Evolutionary conservation across 1,140 invertebrate species (phyloP).

Genomic region (Phymastichus coffea): DNA sequence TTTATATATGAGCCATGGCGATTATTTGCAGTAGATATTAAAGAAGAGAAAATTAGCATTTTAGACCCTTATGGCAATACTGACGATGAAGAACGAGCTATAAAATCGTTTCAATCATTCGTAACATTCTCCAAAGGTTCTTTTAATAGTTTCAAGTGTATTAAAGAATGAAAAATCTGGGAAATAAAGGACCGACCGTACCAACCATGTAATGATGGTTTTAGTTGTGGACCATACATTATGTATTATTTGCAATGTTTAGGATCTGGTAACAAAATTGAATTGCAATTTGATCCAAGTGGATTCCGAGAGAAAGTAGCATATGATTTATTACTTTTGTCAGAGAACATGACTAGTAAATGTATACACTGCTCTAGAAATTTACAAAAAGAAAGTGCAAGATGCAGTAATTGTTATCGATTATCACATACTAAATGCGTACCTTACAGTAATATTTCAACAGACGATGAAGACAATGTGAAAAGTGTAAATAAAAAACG

Average conservation of each 20-base stretch:
- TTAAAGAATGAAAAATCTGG: neutral
- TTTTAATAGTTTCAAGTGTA: no score
- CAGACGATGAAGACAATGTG: no score
- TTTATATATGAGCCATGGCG: constrained; percentile 14
- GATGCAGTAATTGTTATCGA: no score
- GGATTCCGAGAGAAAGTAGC: neutral
- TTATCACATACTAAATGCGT: neutral
- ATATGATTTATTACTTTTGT: no score
- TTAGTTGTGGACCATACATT: neutral
- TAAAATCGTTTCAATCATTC: constrained; percentile 8
- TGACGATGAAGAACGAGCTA: constrained; percentile 7
- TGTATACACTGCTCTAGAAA: neutral
- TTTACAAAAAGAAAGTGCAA: neutral
- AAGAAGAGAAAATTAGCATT: no score
- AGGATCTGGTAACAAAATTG: neutral
- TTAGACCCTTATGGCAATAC: constrained; percentile 27
- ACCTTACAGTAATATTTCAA: no score
- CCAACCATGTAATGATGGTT: neutral
- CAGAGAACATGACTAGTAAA: neutral
- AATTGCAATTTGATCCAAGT: neutral
- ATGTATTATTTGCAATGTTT: neutral
- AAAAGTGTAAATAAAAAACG: no score
- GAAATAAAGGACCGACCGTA: neutral
- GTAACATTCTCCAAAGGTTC: no score
- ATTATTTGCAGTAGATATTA: constrained; percentile 18